Base-by-base conservation (phyloP, 2,797 vertebrate genomes). In the Cottoperca gobio region DNA sequence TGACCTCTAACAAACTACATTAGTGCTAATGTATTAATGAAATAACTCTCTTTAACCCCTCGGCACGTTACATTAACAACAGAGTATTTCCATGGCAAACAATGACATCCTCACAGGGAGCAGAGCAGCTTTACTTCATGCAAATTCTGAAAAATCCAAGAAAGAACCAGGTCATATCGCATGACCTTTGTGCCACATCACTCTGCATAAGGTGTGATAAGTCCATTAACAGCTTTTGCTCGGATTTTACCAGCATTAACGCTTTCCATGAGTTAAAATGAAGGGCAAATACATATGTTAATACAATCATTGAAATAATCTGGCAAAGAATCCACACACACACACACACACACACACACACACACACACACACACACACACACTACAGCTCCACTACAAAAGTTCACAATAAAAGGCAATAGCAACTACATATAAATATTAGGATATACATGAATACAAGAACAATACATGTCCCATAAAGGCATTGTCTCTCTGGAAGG, bases 181-280 rank as follows among this genome's bases (percentile, higher is more conserved):
- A n/a, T 72, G 49, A 39, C 24, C 63, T 82, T 73, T 53, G 33
- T 59, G 33, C 59, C 10, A 59, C 53, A 43, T 8, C 48, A 16
- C 52, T 46, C 28, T 59, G 23, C 62, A 49, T 55, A 26, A 67
- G 13, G 72, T 79, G 69, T 53, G 17, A 66, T 76, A 85, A 88
- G 65, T 76, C 82, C 59, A 78, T 72, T 58, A 81, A 79, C 73
- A 70, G 74, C 71, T 83, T 90, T 89, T 70, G 43, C 19, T n/a
- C 1, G 5, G 66, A 67, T 82, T 84, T 83, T 17, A 63, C 33
- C 53, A 19, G 80, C 17, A 50, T 82, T 75, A 77, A 67, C 65
- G 17, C 73, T 69, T 77, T 84, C 66, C 60, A 70, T 17, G 17
- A 68, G 35, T 59, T 73, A 40, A 53, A 46, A 6, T 78, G n/a